These are phyloP conservation scores for Ametastegia equiseti DNA, from an alignment of 2,888 invertebrate genomes.

Conservation along the genomic window DNA sequence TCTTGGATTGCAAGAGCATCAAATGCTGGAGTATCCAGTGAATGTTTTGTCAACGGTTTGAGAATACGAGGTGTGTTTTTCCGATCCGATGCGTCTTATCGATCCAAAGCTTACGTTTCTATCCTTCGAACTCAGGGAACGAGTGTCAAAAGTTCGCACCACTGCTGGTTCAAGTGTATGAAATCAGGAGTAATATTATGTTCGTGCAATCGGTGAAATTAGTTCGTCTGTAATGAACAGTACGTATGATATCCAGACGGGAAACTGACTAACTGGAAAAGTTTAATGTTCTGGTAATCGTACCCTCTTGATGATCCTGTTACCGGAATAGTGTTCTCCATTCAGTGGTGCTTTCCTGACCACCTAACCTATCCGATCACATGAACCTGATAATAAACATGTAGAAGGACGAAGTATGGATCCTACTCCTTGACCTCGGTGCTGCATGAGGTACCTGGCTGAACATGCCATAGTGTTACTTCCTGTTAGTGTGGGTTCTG, in stretches of 20 bases:
- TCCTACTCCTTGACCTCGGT: conserved; percentile 11
- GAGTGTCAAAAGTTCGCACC: not conserved
- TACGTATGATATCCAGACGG: not conserved
- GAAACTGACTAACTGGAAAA: not conserved
- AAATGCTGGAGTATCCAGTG: too few relatives aligned
- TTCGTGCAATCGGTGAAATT: conserved; percentile 38
- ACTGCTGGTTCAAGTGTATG: not conserved
- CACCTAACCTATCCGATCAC: not conserved
- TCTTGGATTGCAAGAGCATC: too few relatives aligned
- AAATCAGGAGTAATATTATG: too few relatives aligned
- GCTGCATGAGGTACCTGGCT: not conserved
- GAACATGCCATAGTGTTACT: conserved; percentile 14
- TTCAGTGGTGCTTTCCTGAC: too few relatives aligned
- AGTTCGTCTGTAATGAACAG: conserved; percentile 39
- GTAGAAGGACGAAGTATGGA: not conserved
- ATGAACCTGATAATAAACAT: not conserved
- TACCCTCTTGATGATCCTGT: too few relatives aligned
- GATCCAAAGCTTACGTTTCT: too few relatives aligned
- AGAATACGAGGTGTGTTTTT: too few relatives aligned
- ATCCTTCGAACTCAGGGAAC: not conserved
- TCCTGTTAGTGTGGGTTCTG: not conserved
- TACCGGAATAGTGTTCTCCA: too few relatives aligned
- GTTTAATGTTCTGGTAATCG: not conserved
- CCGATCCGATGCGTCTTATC: too few relatives aligned
- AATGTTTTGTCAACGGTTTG: not conserved